Conservation (phyloP, 2,888 invertebrate genomes). For the Neria commutata region DNA sequence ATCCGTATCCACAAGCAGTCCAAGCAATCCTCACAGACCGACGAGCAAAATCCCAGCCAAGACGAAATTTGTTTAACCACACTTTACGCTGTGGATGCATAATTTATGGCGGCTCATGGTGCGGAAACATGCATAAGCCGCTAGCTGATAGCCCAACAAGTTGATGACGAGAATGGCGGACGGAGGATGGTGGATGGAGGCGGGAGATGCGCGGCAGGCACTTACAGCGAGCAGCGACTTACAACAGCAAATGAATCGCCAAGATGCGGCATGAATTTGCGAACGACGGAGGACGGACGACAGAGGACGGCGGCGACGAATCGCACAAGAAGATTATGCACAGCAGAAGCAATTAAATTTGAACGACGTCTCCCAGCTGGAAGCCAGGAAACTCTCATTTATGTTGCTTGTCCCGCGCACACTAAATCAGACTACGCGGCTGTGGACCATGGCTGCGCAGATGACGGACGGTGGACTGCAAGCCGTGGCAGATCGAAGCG, state of each 20-base stretch:
- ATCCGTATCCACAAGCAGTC: conserved; percentile 24
- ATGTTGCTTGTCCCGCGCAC: conserved; percentile 31
- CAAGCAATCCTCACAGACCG: not conserved
- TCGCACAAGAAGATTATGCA: conserved; percentile 33
- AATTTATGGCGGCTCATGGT: conserved; percentile 44
- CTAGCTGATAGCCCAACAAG: conserved; percentile 24
- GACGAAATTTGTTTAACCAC: conserved; percentile 3
- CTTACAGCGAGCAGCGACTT: conserved; percentile 21
- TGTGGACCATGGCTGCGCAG: too few species aligned
- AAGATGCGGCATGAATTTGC: conserved; percentile 2
- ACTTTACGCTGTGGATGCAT: conserved; percentile 29
- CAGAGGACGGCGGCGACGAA: too few species aligned
- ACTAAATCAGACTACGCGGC: conserved; percentile 24
- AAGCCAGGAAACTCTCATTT: conserved; percentile 63
- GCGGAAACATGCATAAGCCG: conserved; percentile 35
- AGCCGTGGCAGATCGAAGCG: conserved; percentile 9
- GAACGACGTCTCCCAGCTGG: conserved; percentile 59
- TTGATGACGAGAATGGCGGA: conserved; percentile 25
- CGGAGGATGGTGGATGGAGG: not conserved
- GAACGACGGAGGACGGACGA: too few species aligned
- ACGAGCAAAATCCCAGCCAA: not conserved
- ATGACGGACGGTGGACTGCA: too few species aligned
- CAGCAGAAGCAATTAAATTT: conserved; percentile 59
- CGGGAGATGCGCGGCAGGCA: conserved; percentile 25
- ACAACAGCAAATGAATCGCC: conserved; percentile 16